These are phyloP conservation scores for Babylonia areolata DNA, from an alignment of 1,140 invertebrate genomes.

Conservation along the genomic window DNA sequence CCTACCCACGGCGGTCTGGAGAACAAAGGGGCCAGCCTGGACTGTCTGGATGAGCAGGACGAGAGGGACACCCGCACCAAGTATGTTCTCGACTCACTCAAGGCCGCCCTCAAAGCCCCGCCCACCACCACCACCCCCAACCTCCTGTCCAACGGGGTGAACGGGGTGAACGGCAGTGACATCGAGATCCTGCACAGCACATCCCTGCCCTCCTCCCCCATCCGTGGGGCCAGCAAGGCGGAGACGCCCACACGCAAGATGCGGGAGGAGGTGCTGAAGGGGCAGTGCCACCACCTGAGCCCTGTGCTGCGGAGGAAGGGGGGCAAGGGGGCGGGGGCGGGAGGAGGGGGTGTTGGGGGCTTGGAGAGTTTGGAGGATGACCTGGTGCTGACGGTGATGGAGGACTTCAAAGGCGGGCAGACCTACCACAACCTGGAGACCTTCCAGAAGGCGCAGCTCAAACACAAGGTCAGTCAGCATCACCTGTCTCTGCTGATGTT, in stretches of 20 bases:
- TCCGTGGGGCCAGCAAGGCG: constrained; percentile 54
- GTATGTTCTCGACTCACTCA: constrained; percentile 3
- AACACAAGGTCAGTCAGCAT: constrained; percentile 86
- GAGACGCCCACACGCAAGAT: constrained; percentile 58
- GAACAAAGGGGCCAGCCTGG: neutral
- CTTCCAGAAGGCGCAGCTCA: constrained; percentile 94
- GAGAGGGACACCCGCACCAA: neutral
- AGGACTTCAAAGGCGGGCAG: constrained; percentile 79
- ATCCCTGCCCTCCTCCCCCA: constrained; percentile 71
- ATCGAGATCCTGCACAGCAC: constrained; percentile 65
- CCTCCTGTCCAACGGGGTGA: neutral
- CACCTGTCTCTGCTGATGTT: too few species aligned
- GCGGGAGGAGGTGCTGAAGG: constrained; percentile 61
- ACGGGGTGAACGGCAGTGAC: constrained; percentile 14
- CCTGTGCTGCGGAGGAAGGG: constrained; percentile 65
- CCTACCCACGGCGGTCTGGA: neutral
- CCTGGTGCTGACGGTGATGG: constrained; percentile 76
- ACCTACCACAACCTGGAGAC: constrained; percentile 93
- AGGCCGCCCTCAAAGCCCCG: neutral
- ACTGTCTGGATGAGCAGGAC: neutral
- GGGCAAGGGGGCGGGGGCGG: neutral
- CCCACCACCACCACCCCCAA: neutral
- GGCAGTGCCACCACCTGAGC: constrained; percentile 68
- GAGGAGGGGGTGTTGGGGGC: constrained; percentile 64
- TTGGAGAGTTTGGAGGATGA: constrained; percentile 92